Conservation (phyloP, 2,888 invertebrate genomes). For the Hirtodrosophila confusa region DNA sequence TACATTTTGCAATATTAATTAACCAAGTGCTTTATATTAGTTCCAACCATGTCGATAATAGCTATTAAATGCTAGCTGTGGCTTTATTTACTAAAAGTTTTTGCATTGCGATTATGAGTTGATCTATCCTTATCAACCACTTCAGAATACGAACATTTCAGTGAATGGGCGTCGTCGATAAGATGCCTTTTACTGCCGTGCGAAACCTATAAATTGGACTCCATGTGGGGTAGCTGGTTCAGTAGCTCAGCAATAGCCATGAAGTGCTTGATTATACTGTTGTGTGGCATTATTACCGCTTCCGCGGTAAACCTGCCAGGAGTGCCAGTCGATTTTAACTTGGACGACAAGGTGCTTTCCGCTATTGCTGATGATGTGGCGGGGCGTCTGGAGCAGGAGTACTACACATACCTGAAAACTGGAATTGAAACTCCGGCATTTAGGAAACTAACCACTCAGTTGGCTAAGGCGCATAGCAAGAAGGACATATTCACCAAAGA, state of each 20-base stretch:
- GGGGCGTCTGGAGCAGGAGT: constrained; percentile 70
- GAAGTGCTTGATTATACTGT: constrained; percentile 57
- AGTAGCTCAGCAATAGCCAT: constrained; percentile 42
- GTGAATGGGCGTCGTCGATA: constrained; percentile 25
- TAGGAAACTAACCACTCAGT: constrained; percentile 61
- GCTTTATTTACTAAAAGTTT: constrained; percentile 12
- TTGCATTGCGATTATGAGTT: constrained; percentile 5
- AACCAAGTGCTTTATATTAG: too few relatives aligned
- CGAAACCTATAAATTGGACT: constrained; percentile 59
- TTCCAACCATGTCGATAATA: neutral
- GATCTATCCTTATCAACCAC: constrained; percentile 33
- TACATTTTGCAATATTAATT: neutral
- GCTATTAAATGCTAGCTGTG: constrained; percentile 13
- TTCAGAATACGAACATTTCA: constrained; percentile 6
- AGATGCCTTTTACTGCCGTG: constrained; percentile 11
- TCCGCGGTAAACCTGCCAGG: constrained; percentile 67
- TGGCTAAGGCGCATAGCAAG: constrained; percentile 75
- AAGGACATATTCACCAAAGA: constrained; percentile 73
- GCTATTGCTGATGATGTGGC: constrained; percentile 73
- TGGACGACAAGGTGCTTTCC: constrained; percentile 69
- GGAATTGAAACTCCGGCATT: constrained; percentile 72
- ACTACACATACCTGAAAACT: constrained; percentile 68
- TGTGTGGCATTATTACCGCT: constrained; percentile 39
- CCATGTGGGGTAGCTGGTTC: constrained; percentile 8
- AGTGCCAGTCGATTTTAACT: constrained; percentile 60